Evolutionary conservation across 2,888 invertebrate genomes (phyloP), one percentile per base, ranked within the genome.

Genomic region (Quadroppia sp.): DNA sequence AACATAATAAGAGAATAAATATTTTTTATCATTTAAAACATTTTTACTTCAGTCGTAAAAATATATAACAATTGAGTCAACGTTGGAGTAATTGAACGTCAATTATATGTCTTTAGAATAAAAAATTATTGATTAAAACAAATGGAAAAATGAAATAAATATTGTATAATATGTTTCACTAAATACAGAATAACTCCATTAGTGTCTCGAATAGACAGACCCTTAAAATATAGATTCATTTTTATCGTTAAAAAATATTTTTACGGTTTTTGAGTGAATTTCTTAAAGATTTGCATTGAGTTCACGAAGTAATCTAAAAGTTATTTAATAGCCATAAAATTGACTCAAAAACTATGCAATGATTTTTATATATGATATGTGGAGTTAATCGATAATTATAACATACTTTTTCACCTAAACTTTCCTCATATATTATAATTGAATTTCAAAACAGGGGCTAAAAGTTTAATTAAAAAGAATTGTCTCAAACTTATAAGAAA

Each of bases 351-450:
- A 13, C 23, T 56, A 28, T 23, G 9, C 13, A 13, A 28, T 56
- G 3, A 53, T 53, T 13, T 9, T 13, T 28, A 25, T 56, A 20
- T 32, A 25, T 61, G 30, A 61, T 13, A 61, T 3, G 15, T 61
- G 61, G 17, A 32, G 28, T 32, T 17, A 61, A 61, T 61, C 61
- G 61, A 61, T 61, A 59, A 59, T 59, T 59, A 59, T 61, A 32
- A 61, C 6, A 6, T 28, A 32, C 30, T 32, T 61, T 61, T 32
- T 32, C 15, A 15, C 56, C 7, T 20, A 20, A 17, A 53, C 6
- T 25, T 53, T 53, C 25, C 25, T 53, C 25, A 32, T 32, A 61
- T 59, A 15, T 25, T 25, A 59, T 61, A 15, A 2, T 61, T 2
- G 6, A 61, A 32, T 32, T 32, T 2, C 32, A 17, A 61, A 30